These are phyloP conservation scores for Neocrepidodera transversa DNA, from an alignment of 2,888 invertebrate species.

Conservation along the genomic window DNA sequence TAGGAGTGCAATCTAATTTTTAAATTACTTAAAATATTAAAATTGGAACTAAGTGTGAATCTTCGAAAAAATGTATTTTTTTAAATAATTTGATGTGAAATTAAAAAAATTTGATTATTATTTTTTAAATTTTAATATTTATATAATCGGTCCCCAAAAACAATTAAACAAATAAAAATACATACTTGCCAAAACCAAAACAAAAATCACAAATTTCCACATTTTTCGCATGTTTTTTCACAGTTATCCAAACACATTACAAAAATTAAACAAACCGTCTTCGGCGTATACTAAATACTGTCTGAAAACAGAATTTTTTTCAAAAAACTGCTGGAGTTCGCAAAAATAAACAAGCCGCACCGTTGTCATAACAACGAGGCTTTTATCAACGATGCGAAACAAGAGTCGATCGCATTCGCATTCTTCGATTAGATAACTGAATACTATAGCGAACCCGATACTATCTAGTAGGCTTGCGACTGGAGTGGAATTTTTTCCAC, in stretches of 20 bases:
- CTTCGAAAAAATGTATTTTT: too few relatives aligned
- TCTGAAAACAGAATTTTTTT: background rate
- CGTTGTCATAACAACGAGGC: background rate
- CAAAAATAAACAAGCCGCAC: background rate
- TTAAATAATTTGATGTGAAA: too few relatives aligned
- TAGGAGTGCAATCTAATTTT: too few relatives aligned
- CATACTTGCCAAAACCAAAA: slow-evolving; percentile 5
- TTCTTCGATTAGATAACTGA: background rate
- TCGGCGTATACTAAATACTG: background rate
- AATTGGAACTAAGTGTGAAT: too few relatives aligned
- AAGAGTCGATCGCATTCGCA: background rate
- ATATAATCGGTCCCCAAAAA: too few relatives aligned
- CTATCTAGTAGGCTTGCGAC: background rate
- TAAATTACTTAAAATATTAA: too few relatives aligned
- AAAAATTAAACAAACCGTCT: background rate
- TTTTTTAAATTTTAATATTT: too few relatives aligned
- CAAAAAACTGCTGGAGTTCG: background rate
- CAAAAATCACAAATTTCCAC: background rate
- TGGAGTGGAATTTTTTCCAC: background rate
- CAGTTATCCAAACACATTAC: background rate
- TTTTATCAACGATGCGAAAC: background rate
- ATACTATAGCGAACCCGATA: background rate
- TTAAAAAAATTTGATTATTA: too few relatives aligned
- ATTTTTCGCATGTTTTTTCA: background rate
- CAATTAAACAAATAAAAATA: too few relatives aligned